Conservation (phyloP, 2,113 vertebrate genomes). For the Sinocyclocheilus maitianheensis region DNA sequence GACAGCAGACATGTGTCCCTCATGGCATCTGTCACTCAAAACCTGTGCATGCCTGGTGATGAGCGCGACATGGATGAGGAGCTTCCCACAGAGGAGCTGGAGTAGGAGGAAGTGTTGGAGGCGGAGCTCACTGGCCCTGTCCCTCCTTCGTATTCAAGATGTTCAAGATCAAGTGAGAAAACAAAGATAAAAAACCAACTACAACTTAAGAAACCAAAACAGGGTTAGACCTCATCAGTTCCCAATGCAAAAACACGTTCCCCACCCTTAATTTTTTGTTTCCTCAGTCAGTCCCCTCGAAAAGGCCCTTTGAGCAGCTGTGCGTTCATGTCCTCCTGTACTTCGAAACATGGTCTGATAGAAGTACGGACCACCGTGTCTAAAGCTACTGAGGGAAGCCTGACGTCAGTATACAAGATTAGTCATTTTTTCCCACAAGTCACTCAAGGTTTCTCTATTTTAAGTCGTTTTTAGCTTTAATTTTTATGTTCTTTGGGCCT, state of each 20-base stretch:
- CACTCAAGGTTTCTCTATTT: slow-evolving; percentile 62
- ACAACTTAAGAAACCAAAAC: slow-evolving; percentile 75
- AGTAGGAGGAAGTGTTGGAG: slow-evolving; percentile 76
- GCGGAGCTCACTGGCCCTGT: slow-evolving; percentile 53
- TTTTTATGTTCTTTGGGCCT: slow-evolving; percentile 59
- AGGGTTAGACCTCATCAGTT: slow-evolving; percentile 78
- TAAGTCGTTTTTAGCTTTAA: slow-evolving; percentile 49
- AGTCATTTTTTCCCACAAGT: slow-evolving; percentile 44
- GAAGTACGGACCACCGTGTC: background rate
- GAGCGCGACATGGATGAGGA: slow-evolving; percentile 95
- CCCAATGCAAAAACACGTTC: slow-evolving; percentile 69
- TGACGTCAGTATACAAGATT: slow-evolving; percentile 55
- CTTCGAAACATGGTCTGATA: background rate
- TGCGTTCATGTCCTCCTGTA: background rate
- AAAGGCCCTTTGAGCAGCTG: slow-evolving; percentile 54
- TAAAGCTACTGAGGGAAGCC: slow-evolving; percentile 25
- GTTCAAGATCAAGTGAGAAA: slow-evolving; percentile 58
- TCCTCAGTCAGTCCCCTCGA: slow-evolving; percentile 22
- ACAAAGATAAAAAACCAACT: slow-evolving; percentile 67
- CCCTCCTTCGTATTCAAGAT: slow-evolving; percentile 44
- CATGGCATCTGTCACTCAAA: slow-evolving; percentile 85
- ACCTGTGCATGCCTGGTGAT: slow-evolving; percentile 83
- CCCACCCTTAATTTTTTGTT: slow-evolving; percentile 58
- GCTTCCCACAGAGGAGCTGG: slow-evolving; percentile 92
- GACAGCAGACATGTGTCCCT: slow-evolving; percentile 85